phyloP scores from a whole-genome alignment of 2,797 vertebrate genomes.

The Pseudochirops corinnae region DNA sequence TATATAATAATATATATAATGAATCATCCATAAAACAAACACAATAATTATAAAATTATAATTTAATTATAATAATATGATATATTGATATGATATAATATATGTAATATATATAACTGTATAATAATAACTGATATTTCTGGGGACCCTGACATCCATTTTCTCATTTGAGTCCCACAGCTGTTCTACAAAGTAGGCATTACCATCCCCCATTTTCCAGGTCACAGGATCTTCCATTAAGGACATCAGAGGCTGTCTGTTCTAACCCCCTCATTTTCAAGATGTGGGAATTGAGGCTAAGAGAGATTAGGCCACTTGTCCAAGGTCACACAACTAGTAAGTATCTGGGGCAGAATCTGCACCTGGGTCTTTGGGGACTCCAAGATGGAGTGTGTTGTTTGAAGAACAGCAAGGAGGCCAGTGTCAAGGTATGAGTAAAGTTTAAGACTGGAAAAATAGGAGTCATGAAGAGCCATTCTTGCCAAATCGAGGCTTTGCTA shows the following conservation, averaged over 20 bases:
- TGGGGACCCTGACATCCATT: neutral
- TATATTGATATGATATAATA: too few relatives aligned
- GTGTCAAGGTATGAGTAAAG: neutral
- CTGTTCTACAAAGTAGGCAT: neutral
- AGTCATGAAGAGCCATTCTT: neutral
- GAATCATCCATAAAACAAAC: neutral
- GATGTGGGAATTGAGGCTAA: neutral
- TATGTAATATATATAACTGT: neutral
- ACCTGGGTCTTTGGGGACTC: neutral
- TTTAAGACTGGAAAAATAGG: neutral
- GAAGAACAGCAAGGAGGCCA: neutral
- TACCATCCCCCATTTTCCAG: neutral
- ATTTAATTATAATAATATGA: too few relatives aligned
- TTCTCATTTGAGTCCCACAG: neutral
- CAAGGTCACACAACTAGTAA: neutral
- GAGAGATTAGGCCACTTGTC: neutral
- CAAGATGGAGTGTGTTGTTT: neutral
- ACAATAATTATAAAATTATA: too few relatives aligned
- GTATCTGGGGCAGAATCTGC: neutral
- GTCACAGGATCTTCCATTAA: neutral
- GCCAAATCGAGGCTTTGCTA: neutral
- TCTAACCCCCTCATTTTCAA: neutral
- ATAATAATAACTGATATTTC: neutral
- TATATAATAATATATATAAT: neutral
- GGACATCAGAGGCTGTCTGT: neutral